Conservation (phyloP, 2,113 vertebrate genomes). For the Lycaon pictus region DNA sequence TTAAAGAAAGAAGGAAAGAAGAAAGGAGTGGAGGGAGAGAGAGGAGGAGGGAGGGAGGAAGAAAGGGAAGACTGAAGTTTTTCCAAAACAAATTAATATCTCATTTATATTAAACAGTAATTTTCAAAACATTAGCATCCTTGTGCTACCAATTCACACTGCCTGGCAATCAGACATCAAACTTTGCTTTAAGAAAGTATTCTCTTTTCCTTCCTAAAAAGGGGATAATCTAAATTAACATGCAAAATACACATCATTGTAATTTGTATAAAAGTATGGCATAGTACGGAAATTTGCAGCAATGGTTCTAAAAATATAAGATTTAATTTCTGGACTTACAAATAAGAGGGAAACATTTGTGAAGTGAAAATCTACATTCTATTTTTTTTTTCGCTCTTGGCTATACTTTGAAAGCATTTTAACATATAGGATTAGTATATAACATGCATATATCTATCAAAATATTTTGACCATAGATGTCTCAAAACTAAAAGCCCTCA, state of each 20-base stretch:
- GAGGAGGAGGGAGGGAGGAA: accelerated
- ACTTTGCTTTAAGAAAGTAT: not conserved
- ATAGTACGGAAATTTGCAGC: not conserved
- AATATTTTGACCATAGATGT: not conserved
- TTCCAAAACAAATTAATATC: conserved; percentile 38
- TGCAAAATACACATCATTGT: not conserved
- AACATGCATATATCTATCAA: not conserved
- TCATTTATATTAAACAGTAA: conserved; percentile 29
- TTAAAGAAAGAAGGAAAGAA: not conserved
- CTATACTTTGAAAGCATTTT: conserved; percentile 11
- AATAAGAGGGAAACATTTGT: not conserved
- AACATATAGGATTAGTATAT: not conserved
- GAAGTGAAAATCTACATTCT: conserved; percentile 23
- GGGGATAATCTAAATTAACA: conserved; percentile 11
- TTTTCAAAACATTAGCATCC: conserved; percentile 30
- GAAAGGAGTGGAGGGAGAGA: not conserved
- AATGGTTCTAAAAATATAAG: conserved; percentile 30
- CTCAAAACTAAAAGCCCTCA: not conserved
- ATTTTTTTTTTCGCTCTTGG: not conserved
- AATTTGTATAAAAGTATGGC: not conserved
- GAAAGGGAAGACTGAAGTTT: not conserved
- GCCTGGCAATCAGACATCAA: not conserved
- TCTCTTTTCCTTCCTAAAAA: not conserved
- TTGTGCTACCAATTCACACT: not conserved
- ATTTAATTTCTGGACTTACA: not conserved